These are phyloP conservation scores for Sapajus apella DNA, from an alignment of 2,113 vertebrate species.

Conservation along the genomic window DNA sequence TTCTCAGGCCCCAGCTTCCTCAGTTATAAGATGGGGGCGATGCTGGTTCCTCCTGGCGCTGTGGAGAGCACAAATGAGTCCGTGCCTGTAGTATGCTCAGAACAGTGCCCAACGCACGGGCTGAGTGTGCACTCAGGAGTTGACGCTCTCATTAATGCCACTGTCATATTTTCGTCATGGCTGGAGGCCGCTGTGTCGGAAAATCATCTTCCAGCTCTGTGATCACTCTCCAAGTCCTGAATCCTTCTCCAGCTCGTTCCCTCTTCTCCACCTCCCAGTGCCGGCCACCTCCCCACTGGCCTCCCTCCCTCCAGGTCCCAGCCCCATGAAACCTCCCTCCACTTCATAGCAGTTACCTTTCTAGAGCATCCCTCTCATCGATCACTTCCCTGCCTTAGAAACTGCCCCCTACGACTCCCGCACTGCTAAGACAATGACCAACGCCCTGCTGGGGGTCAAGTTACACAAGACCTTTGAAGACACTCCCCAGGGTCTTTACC, in stretches of 20 bases:
- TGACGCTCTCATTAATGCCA: background rate
- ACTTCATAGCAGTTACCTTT: background rate
- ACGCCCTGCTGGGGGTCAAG: too few relatives aligned
- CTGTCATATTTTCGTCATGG: fast-evolving
- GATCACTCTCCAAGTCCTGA: too few relatives aligned
- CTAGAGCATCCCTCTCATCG: background rate
- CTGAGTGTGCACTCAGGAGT: background rate
- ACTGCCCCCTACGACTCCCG: background rate
- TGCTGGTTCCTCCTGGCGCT: fast-evolving
- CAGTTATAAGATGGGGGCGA: fast-evolving
- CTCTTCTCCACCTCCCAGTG: too few relatives aligned
- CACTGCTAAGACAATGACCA: background rate
- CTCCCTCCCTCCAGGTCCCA: background rate
- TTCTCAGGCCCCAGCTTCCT: background rate
- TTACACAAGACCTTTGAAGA: background rate
- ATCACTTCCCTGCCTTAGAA: background rate
- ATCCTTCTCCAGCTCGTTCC: fast-evolving
- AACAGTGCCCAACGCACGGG: fast-evolving
- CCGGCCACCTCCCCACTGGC: background rate
- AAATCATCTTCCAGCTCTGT: background rate
- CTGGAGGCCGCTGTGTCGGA: background rate
- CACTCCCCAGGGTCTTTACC: too few relatives aligned
- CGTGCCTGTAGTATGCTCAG: background rate
- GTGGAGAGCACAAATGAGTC: background rate
- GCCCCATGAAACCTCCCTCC: background rate